Evolutionary conservation across 37 sponge, comb jelly and placozoan genomes (phyloP), one percentile per base, ranked within the genome.

Genomic region (Oopsacas minuta): DNA sequence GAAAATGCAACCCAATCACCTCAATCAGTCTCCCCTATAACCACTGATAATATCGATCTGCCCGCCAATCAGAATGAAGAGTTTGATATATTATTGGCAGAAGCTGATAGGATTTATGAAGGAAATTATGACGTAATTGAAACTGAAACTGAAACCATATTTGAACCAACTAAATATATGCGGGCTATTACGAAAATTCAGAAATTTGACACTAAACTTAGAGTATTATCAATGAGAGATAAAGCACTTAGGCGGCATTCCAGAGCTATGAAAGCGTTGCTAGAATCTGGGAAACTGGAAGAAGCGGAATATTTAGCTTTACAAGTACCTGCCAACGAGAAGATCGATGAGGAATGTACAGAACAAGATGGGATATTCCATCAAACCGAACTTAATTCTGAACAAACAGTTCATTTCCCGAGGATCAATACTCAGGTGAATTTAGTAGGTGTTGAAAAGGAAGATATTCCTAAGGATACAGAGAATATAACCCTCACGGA

Each of bases 261-360:
- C 75, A 61, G 75, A 61, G 22, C 75, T 25, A n/a, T 61, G 75
- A 61, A 61, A 61, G 75, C 75, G 75, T 61, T 61, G 75, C 75
- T 61, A 61, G 75, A 61, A 5, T 25, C 75, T 7, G 75, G 75
- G 5, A 61, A 61, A n/a, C 75, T 61, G 32, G 30, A 61, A 12
- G 75, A 61, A 34, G 75, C 75, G 1, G 75, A 61, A 61, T 10
- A 61, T 3, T 12, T 61, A n/a, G 75, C 75, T 61, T 12, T 61
- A 61, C 75, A 61, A 12, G 30, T 61, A 3, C 75, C 75, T 61
- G 75, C 32, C 75, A 61, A 61, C 75, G 75, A 61, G 7, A 10
- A 32, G 75, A 25, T 61, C 22, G 75, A 61, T 12, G 75, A 61
- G 75, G 75, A 61, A 61, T 61, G 75, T 34, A 61, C 22, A 10